A percentile compares a stretch with the other conserved stretches of the same genome.
These are phyloP conservation scores for Campaea margaritaria DNA, from an alignment of 2,888 invertebrate genomes.

Conservation along the genomic window DNA sequence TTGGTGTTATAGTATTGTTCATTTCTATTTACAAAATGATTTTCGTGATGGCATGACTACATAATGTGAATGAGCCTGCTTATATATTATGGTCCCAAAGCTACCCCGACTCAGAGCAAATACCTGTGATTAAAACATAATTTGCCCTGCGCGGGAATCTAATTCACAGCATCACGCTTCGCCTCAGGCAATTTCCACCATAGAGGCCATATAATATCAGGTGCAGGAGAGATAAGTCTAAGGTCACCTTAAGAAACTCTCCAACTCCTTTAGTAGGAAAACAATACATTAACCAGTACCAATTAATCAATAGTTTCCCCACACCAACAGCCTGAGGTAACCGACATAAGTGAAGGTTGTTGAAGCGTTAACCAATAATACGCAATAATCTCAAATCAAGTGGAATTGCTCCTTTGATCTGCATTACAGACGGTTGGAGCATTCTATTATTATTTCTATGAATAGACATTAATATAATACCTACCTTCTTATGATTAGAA, in stretches of 20 bases:
- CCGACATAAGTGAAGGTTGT: slow-evolving; percentile 34
- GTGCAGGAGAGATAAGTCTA: no score
- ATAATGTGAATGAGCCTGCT: no score
- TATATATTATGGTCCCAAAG: not conserved
- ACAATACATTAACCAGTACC: slow-evolving; percentile 10
- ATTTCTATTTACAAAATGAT: no score
- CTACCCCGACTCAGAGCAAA: not conserved
- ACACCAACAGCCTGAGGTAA: slow-evolving; percentile 15
- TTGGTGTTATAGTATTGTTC: not conserved
- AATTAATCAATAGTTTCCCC: slow-evolving; percentile 12
- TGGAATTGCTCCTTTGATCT: slow-evolving; percentile 60
- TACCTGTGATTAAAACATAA: not conserved
- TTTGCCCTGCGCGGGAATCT: no score
- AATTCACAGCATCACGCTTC: no score
- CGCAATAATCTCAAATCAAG: slow-evolving; percentile 53
- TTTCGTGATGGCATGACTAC: no score
- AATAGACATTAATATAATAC: no score
- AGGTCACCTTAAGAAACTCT: not conserved
- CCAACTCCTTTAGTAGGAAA: not conserved
- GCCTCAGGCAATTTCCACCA: no score
- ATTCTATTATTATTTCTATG: slow-evolving; percentile 40
- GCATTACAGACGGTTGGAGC: slow-evolving; percentile 51
- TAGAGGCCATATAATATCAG: no score
- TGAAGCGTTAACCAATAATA: slow-evolving; percentile 35
- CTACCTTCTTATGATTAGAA: no score